Base-by-base conservation (phyloP, 1,140 invertebrate genomes). In the Drosophila cardini region DNA sequence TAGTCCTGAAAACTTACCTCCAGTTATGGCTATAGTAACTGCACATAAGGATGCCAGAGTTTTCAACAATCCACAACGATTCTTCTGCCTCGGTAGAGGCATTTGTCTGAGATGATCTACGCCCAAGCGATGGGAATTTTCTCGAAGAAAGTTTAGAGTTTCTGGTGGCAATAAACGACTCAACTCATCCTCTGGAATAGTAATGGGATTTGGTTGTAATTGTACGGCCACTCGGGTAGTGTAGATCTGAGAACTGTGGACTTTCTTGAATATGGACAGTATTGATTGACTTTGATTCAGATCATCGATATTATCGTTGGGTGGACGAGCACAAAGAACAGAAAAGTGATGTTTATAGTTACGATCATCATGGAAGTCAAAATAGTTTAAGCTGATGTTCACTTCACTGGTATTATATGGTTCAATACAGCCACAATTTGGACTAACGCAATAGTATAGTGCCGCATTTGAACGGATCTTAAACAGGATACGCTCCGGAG, bases 401-500 rank as follows among this genome's bases (percentile, higher is more conserved):
- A 83, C 21, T 21, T 87, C 83, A 1, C 2, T 26, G 9, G 10
- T 55, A 15, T 46, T 30, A 38, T 83, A 83, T 1, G 72, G 60
- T 2, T 65, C 48, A 2, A 87, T 30, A 8, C 1, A 34, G 0
- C 76, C 83, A 11, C 57, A 34, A 48, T 21, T 62, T 0, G 79
- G 76, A 15, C 6, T 53, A 1, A 82, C 58, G 5, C 1, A 43
- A 32, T 87, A 86, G 4, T 63, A 8, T 0, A 1, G 2, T 0
- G 10, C 15, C 0, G 64, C 62, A 65, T 79, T 87, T 0, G 64
- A 62, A 9, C 34, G 81, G 5, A 87, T 50, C 34, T 86, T 86
- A 11, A 69, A 86, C 2, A 86, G 26, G 11, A 83, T 21, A 2
- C n/a, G 1, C 0, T 4, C 3, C 2, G 38, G 1, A 0, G 36